A percentile compares a stretch with the other conserved stretches of the same genome.
phyloP scores from a whole-genome alignment of 1,140 invertebrate species.

The Nebria ingens region DNA sequence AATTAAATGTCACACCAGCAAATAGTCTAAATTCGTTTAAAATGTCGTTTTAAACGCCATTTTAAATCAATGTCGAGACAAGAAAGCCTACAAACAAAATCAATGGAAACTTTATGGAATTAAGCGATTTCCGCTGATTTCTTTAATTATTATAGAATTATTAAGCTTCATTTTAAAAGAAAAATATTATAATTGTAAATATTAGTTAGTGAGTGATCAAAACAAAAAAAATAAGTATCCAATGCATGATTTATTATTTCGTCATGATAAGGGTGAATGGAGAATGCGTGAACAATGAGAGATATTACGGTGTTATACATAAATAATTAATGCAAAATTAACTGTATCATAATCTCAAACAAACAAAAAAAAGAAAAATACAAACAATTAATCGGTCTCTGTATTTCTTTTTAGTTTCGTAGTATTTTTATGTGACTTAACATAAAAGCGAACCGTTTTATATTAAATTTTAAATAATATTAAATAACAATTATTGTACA shows the following conservation, averaged over 20 bases:
- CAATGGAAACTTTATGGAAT: not conserved
- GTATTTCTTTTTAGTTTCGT: too few species aligned
- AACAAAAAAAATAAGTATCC: too few species aligned
- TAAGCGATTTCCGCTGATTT: not conserved
- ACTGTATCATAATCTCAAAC: not conserved
- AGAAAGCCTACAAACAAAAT: not conserved
- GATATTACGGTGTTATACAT: conserved; percentile 2
- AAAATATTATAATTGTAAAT: conserved; percentile 6
- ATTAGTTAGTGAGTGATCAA: conserved; percentile 1
- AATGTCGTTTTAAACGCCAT: too few species aligned
- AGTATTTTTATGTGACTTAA: too few species aligned
- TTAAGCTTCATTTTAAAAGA: conserved; percentile 3
- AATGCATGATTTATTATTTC: not conserved
- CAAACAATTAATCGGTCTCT: too few species aligned
- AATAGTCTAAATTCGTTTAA: too few species aligned
- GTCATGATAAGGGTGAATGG: not conserved
- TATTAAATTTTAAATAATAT: too few species aligned
- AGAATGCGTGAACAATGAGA: not conserved
- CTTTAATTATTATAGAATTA: not conserved
- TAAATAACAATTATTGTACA: too few species aligned
- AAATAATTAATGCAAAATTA: conserved; percentile 4
- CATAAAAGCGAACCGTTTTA: too few species aligned
- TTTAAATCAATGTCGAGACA: not conserved
- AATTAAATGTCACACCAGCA: too few species aligned
- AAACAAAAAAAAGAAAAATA: too few species aligned